phyloP scores from a whole-genome alignment of 2,797 vertebrate species.

The Acrossocheilus wenchowensis region DNA sequence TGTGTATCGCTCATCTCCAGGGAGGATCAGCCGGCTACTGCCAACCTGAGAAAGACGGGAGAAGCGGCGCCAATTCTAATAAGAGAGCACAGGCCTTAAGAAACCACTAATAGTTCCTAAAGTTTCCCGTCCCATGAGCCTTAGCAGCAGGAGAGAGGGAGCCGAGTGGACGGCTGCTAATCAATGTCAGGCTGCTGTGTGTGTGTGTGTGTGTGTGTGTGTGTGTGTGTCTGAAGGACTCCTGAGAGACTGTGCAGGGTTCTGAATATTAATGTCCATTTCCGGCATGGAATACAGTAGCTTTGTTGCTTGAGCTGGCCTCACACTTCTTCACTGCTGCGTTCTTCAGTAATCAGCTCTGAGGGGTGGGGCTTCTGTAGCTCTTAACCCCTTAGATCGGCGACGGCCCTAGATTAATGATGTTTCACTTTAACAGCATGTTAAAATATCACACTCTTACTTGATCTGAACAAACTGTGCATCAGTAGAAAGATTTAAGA shows the following conservation, averaged over 20 bases:
- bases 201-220: slow-evolving; percentile 27
- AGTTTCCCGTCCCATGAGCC: slow-evolving; percentile 67
- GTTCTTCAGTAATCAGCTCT: slow-evolving; percentile 19
- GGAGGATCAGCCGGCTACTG: slow-evolving; percentile 55
- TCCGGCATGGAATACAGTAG: slow-evolving; percentile 65
- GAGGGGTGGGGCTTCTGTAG: slow-evolving; percentile 5
- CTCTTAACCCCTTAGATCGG: too few species aligned
- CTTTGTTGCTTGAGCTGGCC: slow-evolving; percentile 60
- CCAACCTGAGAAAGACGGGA: slow-evolving; percentile 51
- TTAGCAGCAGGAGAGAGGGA: slow-evolving; percentile 55
- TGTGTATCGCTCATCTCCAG: slow-evolving; percentile 53
- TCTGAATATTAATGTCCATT: slow-evolving; percentile 68
- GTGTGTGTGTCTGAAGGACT: slow-evolving; percentile 35
- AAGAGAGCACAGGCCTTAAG: slow-evolving; percentile 62
- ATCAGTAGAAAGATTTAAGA: too few species aligned
- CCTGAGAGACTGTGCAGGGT: slow-evolving; percentile 47
- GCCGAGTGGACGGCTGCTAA: slow-evolving; percentile 55
- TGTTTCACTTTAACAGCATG: too few species aligned
- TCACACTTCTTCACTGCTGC: slow-evolving; percentile 42
- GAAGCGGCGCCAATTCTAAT: slow-evolving; percentile 65
- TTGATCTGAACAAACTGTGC: too few species aligned
- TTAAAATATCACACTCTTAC: too few species aligned
- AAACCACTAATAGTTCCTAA: slow-evolving; percentile 71
- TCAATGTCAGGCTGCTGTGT: slow-evolving; percentile 62
- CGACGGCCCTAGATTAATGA: too few species aligned